Evolutionary conservation across 2,113 vertebrate species (phyloP).

Genomic region (Bettongia penicillata): DNA sequence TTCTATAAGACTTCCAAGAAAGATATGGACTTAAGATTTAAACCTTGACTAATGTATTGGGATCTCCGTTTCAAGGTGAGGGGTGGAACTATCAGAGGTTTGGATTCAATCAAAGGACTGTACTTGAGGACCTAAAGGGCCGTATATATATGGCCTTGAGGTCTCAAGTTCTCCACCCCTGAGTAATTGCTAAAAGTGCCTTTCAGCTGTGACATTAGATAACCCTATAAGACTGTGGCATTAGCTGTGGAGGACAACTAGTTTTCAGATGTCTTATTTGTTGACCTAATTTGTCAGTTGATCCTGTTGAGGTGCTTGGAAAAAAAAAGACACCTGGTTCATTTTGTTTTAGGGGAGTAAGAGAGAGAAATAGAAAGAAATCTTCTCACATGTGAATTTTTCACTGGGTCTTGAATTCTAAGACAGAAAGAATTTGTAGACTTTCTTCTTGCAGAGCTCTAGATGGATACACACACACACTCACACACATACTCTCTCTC

Average conservation of each 20-base stretch:
- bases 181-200: neutral
- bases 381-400: neutral
- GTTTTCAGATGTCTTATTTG: neutral
- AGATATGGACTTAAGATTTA: neutral
- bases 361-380: neutral
- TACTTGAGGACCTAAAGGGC: too few species aligned
- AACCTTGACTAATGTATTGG: neutral
- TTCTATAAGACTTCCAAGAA: neutral
- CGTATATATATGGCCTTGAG: too few species aligned
- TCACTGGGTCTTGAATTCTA: neutral
- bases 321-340: neutral
- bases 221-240: neutral
- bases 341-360: neutral
- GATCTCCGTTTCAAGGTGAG: neutral
- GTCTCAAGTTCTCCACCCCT: too few species aligned
- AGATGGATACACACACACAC: slow-evolving; percentile 28
- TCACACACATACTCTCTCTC: neutral
- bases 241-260: neutral
- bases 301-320: neutral
- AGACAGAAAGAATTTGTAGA: neutral
- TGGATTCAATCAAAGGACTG: too few species aligned
- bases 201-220: neutral
- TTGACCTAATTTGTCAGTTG: neutral
- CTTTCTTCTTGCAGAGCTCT: neutral
- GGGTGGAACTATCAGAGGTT: neutral